A percentile compares a stretch with the other conserved stretches of the same genome.
Conservation (phyloP, 2,888 invertebrate species). For the Digitonthophagus gazella region DNA sequence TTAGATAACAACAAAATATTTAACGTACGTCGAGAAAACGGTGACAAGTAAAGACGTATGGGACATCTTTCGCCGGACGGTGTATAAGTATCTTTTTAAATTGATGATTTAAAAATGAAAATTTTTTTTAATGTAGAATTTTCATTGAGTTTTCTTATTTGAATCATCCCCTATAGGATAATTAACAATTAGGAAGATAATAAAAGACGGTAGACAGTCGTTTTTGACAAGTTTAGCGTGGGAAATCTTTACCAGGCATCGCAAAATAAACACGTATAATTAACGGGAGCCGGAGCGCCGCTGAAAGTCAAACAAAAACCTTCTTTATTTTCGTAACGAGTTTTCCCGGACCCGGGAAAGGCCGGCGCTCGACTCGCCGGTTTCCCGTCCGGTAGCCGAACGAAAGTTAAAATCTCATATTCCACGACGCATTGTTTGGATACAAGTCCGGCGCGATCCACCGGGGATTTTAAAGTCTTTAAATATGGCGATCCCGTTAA, state of each 20-base stretch:
- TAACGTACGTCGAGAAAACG: too few relatives aligned
- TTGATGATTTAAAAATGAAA: too few relatives aligned
- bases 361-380: not conserved
- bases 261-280: constrained; percentile 22
- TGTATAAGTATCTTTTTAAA: too few relatives aligned
- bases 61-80: too few relatives aligned
- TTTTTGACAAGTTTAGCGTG: not conserved
- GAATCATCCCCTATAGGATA: too few relatives aligned
- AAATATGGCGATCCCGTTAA: not conserved
- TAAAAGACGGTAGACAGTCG: not conserved
- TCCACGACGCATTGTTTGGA: not conserved
- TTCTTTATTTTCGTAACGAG: constrained; percentile 19
- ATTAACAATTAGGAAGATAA: too few relatives aligned
- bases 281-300: constrained; percentile 16
- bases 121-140: too few relatives aligned
- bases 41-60: too few relatives aligned
- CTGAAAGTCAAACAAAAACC: constrained; percentile 18
- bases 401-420: not conserved
- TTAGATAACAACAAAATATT: too few relatives aligned
- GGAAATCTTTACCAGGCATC: constrained; percentile 17
- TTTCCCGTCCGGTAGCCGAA: not conserved
- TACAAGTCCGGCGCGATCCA: not conserved
- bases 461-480: not conserved
- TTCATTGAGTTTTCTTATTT: too few relatives aligned
- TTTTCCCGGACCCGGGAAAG: not conserved